Evolutionary conservation across 2,797 vertebrate species (phyloP), one percentile per base, ranked within the genome.

Genomic region (Acanthurus tractus): DNA sequence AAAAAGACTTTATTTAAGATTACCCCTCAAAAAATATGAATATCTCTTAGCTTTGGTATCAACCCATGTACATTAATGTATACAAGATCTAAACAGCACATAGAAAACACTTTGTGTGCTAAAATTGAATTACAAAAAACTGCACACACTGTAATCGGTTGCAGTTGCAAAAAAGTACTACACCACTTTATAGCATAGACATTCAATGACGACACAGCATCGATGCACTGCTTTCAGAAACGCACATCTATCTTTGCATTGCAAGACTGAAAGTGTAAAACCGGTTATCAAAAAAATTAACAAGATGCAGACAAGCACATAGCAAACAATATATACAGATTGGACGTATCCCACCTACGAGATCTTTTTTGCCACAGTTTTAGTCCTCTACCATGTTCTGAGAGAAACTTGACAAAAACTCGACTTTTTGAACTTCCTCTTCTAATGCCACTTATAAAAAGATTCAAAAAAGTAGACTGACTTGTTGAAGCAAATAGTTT

Each of bases 31-130:
- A 89, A 90, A 83, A 76, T 76, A 87, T 81, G 18, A 2, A 70
- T 70, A 53, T 71, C 8, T 73, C n/a, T 65, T 17, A 42, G 44
- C 82, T 93, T 91, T 90, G 88, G 89, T 89, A 81, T 90, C 23
- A 88, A 76, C 57, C 72, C 12, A 61, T 82, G 56, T 80, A 81
- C 76, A 82, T 68, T 11, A 55, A 72, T 68, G 44, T 76, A 64
- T 68, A 72, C 59, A 70, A 77, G 40, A 70, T 66, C 36, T 67
- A 6, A 0, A 79, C n/a, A 46, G 55, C 73, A 76, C 59, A 50
- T 45, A 58, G n/a, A 76, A 74, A 88, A 81, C 49, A 42, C 55
- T 57, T 58, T 13, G 6, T 82, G 50, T 73, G 63, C 50, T 70
- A 8, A 76, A 80, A 63, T 20, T 20, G 45, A 79, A 50, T 63